Evolutionary conservation across 2,888 invertebrate genomes (phyloP).

Genomic region (Euzophera pinguis): DNA sequence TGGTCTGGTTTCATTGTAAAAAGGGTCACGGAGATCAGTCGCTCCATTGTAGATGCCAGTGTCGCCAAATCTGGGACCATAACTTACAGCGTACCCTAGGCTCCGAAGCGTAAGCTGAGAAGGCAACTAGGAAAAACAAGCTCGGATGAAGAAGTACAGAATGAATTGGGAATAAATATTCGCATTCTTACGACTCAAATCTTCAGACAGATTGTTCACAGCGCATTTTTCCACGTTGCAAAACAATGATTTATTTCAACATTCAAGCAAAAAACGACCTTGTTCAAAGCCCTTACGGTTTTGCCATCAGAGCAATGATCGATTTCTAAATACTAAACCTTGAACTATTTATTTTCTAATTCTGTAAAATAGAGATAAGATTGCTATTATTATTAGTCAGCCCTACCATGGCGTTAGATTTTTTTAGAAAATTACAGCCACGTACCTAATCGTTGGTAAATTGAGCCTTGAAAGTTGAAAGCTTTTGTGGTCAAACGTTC

Average conservation of each 20-base stretch:
- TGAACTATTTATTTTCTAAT: conserved; percentile 50
- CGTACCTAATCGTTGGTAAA: conserved; percentile 8
- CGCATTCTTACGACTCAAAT: background rate
- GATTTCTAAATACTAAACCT: conserved; percentile 64
- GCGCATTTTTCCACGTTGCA: conserved; percentile 37
- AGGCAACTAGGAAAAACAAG: no score
- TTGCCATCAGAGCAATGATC: conserved; percentile 44
- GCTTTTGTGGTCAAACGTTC: background rate
- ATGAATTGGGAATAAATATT: no score
- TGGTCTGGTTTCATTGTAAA: no score
- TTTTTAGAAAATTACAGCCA: conserved; percentile 7
- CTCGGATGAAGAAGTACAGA: no score
- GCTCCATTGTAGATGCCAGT: no score
- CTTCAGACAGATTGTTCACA: conserved; percentile 5
- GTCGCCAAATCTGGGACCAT: no score
- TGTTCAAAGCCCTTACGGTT: conserved; percentile 63
- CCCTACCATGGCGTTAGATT: conserved; percentile 21
- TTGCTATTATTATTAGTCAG: conserved; percentile 23
- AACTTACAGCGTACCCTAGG: no score
- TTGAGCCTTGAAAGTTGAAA: conserved; percentile 5
- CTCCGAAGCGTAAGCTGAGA: no score
- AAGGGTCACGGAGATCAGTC: no score
- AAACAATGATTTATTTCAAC: conserved; percentile 45
- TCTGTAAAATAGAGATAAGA: conserved; percentile 24
- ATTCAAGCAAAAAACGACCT: conserved; percentile 62